These are phyloP conservation scores for Aphelenchoides avenae DNA, from an alignment of 1,140 invertebrate species.

Conservation along the genomic window DNA sequence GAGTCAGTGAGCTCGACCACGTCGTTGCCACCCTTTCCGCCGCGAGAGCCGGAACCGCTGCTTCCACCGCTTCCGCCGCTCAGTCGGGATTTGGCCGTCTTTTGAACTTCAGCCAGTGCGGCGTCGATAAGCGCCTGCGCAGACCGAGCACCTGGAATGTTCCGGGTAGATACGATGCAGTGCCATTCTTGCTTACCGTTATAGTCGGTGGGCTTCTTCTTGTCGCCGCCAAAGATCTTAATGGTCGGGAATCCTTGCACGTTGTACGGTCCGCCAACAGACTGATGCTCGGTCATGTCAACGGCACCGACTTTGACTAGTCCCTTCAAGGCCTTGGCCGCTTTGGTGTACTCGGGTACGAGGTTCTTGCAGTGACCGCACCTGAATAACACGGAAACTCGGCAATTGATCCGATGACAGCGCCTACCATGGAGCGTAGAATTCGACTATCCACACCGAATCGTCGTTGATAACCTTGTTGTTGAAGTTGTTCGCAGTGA, in stretches of 20 bases:
- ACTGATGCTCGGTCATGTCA: conserved; percentile 80
- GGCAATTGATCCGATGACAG: conserved; percentile 9
- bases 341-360: conserved; percentile 78
- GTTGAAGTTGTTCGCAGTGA: conserved; percentile 86
- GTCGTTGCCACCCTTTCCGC: conserved; percentile 60
- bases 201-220: conserved; percentile 80
- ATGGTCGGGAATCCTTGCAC: conserved; percentile 90
- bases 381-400: conserved; percentile 58
- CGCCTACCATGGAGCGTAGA: conserved; percentile 83
- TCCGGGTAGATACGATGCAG: neutral
- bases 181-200: conserved; percentile 64
- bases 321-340: conserved; percentile 81
- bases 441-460: conserved; percentile 86
- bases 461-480: conserved; percentile 76
- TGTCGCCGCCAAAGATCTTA: conserved; percentile 84
- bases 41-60: conserved; percentile 5
- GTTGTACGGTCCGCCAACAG: conserved; percentile 73
- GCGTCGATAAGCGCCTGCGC: conserved; percentile 80
- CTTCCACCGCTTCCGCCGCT: conserved; percentile 17
- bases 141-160: conserved; percentile 68
- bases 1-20: conserved; percentile 87
- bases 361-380: conserved; percentile 64
- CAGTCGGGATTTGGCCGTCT: conserved; percentile 31
- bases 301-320: conserved; percentile 87
- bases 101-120: conserved; percentile 61